Evolutionary conservation across 1,140 invertebrate genomes (phyloP), one percentile per base, ranked within the genome.

Genomic region (Protaetia brevitarsis): DNA sequence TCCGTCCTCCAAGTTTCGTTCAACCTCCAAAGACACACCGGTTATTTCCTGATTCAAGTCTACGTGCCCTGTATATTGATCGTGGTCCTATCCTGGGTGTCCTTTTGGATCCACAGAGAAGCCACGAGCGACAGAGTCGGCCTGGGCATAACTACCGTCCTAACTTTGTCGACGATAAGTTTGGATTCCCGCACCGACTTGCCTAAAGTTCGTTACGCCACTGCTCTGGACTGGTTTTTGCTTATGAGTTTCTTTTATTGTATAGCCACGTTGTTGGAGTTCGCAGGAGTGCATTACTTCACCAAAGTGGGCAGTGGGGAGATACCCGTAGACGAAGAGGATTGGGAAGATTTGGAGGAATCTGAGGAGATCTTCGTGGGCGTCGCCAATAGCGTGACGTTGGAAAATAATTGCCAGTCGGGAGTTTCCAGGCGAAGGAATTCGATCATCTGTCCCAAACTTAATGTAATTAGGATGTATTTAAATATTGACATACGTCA

Each of bases 41-140:
- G 95, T 36, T 97, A 96, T 77, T 97, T 96, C 79, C 83, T 97
- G 4, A 94, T 97, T 67, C 94, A 97, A 82, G 93, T 96, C 10
- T 97, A 97, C 79, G 87, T 97, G 19, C 96, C 96, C 0, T 97
- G 95, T 75, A 93, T 95, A 59, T 83, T 98, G 57, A 95, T 97
- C 66, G 95, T 97, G 0, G 91, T 96, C 0, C 81, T 98, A 0
- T 96, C 94, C 0, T 98, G 95, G 94, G 95, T 98, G 0, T 95
- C 94, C 0, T 98, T 98, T 78, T 98, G 95, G 94, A 94, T 97
- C 71, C 95, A 97, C 81, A 84, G 95, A 26, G 95, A 98, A 80
- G 95, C 95, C 0, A 97, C 95, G 0, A 87, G 86, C 63, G 86
- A 87, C 70, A 80, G 87, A 2, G 86, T 88, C 0, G 85, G 85